phyloP scores from a whole-genome alignment of 2,797 vertebrate species.

The Hapalemur alaotrensis region DNA sequence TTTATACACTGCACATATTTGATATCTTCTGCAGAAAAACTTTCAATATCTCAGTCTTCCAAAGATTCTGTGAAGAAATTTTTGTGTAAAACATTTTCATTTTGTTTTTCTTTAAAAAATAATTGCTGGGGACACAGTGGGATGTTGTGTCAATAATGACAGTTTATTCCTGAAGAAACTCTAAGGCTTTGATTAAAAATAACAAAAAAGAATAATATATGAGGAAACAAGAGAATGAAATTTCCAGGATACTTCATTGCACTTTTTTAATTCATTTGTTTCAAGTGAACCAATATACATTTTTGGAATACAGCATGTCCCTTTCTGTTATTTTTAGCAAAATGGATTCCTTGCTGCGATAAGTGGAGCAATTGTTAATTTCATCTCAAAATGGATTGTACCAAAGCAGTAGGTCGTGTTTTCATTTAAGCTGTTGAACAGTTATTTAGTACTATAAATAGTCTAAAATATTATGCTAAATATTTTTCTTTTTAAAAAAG shows the following conservation, averaged over 20 bases:
- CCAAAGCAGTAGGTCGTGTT: slow-evolving; percentile 79
- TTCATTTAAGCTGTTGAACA: slow-evolving; percentile 78
- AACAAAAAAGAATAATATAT: slow-evolving; percentile 67
- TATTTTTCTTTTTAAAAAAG: slow-evolving; percentile 44
- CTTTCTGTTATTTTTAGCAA: slow-evolving; percentile 82
- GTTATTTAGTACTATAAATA: slow-evolving; percentile 67
- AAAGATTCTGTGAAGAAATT: background rate
- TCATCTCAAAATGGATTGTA: slow-evolving; percentile 78
- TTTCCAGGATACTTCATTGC: slow-evolving; percentile 66
- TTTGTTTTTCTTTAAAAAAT: slow-evolving; percentile 67
- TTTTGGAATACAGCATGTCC: slow-evolving; percentile 72
- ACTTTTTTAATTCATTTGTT: slow-evolving; percentile 79
- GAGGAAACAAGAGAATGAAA: slow-evolving; percentile 73
- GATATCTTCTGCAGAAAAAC: background rate
- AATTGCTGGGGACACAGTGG: slow-evolving; percentile 37
- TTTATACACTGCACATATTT: background rate
- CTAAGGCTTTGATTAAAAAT: slow-evolving; percentile 63
- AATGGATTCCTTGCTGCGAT: slow-evolving; percentile 85
- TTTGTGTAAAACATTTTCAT: background rate
- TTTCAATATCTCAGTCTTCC: background rate
- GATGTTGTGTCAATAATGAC: slow-evolving; percentile 73
- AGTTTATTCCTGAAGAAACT: slow-evolving; percentile 66
- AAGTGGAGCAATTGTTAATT: slow-evolving; percentile 82
- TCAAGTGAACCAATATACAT: slow-evolving; percentile 73
- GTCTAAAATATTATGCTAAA: slow-evolving; percentile 66